These are phyloP conservation scores for Clistopyga incitator DNA, from an alignment of 2,888 invertebrate genomes.

Conservation along the genomic window DNA sequence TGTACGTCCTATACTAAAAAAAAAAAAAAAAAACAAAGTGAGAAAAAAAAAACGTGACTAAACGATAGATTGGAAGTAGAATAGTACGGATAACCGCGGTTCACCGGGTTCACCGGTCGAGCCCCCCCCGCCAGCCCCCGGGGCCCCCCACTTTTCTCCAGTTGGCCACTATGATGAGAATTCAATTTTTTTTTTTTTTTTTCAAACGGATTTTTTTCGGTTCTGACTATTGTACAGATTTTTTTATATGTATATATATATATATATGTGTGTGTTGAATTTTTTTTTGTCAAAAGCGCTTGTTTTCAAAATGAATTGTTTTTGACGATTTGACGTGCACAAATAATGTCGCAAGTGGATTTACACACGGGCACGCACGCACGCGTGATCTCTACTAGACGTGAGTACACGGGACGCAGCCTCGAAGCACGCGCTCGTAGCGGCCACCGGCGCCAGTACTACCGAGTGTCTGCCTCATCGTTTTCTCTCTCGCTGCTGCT, in stretches of 20 bases:
- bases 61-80: not conserved
- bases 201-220: not conserved
- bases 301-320: not conserved
- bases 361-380: conserved; percentile 22
- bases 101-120: conserved; percentile 44
- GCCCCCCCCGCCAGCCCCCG: conserved; percentile 27
- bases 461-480: conserved; percentile 69
- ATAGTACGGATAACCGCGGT: conserved; percentile 14
- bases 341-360: not conserved
- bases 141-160: not conserved
- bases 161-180: not conserved
- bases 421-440: conserved; percentile 64
- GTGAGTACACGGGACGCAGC: conserved; percentile 55
- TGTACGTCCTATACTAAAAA: not conserved
- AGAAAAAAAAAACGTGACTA: not conserved
- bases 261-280: not conserved
- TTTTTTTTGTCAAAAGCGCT: not conserved
- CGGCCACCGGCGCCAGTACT: conserved; percentile 73
- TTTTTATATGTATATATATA: too few species aligned
- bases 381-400: not conserved
- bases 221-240: not conserved
- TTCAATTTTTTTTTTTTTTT: not conserved
- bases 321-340: not conserved
- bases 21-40: not conserved
- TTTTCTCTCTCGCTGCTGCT: conserved; percentile 60